These are phyloP conservation scores for Nipponacmea schrenckii DNA, from an alignment of 2,888 invertebrate species.

Conservation along the genomic window DNA sequence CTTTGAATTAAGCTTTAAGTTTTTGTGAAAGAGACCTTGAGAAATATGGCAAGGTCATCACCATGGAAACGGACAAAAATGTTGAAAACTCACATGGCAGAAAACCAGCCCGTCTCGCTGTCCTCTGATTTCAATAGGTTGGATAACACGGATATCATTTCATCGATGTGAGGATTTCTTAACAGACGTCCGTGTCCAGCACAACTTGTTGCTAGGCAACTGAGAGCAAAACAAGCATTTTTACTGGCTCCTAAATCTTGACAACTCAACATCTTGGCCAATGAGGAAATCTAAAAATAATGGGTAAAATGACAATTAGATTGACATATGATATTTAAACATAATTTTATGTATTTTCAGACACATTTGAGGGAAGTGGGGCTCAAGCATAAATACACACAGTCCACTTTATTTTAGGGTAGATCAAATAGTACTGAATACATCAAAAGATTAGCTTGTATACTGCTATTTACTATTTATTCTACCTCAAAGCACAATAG, in stretches of 20 bases:
- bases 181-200: slow-evolving; percentile 63
- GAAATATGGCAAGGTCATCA: not conserved
- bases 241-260: slow-evolving; percentile 65
- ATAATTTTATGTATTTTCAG: too few species aligned
- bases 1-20: not conserved
- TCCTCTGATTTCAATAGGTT: slow-evolving; percentile 59
- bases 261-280: slow-evolving; percentile 64
- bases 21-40: not conserved
- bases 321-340: not conserved
- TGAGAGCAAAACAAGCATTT: slow-evolving; percentile 68
- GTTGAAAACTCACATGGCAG: slow-evolving; percentile 62
- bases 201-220: slow-evolving; percentile 65
- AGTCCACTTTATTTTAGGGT: too few species aligned
- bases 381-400: too few species aligned
- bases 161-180: slow-evolving; percentile 55
- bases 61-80: too few species aligned
- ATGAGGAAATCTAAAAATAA: slow-evolving; percentile 61
- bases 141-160: slow-evolving; percentile 57
- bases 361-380: too few species aligned
- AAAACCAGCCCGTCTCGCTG: slow-evolving; percentile 67
- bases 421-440: too few species aligned
- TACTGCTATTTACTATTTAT: too few species aligned
- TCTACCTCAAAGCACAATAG: too few species aligned
- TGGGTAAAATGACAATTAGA: slow-evolving; percentile 25
- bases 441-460: too few species aligned